phyloP scores from a whole-genome alignment of 2,888 invertebrate species.

The Metacarcinus magister region DNA sequence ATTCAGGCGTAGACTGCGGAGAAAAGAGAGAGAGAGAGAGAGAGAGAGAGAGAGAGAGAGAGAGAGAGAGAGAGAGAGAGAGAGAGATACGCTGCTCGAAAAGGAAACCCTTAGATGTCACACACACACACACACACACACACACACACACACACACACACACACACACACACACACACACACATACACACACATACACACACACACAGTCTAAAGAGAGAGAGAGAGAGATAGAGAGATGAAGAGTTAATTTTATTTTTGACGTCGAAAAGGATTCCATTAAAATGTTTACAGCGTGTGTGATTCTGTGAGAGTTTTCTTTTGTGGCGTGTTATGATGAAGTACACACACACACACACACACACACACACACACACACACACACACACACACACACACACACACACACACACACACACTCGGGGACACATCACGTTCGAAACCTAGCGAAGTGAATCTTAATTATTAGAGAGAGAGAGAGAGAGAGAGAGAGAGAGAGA shows the following conservation, averaged over 20 bases:
- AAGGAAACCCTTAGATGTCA: too few species aligned
- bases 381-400: constrained; percentile 26
- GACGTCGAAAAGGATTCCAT: not conserved
- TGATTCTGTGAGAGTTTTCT: not conserved
- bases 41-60: too few species aligned
- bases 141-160: too few species aligned
- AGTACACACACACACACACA: not conserved
- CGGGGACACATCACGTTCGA: not conserved
- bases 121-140: too few species aligned
- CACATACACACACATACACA: too few species aligned
- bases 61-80: too few species aligned
- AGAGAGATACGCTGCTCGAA: too few species aligned
- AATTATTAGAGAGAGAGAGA: not conserved
- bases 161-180: too few species aligned
- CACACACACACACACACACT: constrained; percentile 15
- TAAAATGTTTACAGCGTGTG: not conserved
- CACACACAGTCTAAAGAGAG: too few species aligned
- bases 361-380: constrained; percentile 26
- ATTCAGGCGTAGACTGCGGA: too few species aligned
- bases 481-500: constrained; percentile 26
- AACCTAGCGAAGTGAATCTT: not conserved
- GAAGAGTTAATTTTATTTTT: not conserved
- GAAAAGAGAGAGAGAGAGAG: too few species aligned
- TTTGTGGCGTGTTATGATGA: too few species aligned
- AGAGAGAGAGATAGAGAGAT: not conserved